phyloP scores from a whole-genome alignment of 2,797 vertebrate species.

The Pampus argenteus region DNA sequence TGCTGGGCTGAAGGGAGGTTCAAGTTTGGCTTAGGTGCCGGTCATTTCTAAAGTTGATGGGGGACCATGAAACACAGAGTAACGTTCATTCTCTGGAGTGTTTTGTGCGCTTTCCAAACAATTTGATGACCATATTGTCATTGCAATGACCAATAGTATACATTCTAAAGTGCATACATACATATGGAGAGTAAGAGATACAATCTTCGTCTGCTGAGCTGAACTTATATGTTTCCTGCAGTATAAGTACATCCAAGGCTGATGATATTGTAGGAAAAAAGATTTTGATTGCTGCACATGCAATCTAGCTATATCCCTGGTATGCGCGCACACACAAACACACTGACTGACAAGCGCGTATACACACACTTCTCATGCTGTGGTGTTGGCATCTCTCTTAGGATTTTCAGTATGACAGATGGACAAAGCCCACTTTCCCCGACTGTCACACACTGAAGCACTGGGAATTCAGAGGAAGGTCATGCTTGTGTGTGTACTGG shows the following conservation, averaged over 20 bases:
- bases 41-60: slow-evolving; percentile 79
- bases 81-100: slow-evolving; percentile 76
- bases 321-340: slow-evolving; percentile 23
- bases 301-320: slow-evolving; percentile 5
- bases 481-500: slow-evolving; percentile 70
- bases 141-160: slow-evolving; percentile 4
- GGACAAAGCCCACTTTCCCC: slow-evolving; percentile 66
- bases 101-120: slow-evolving; percentile 50
- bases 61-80: slow-evolving; percentile 76
- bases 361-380: slow-evolving; percentile 33
- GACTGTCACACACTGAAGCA: slow-evolving; percentile 60
- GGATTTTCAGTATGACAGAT: slow-evolving; percentile 78
- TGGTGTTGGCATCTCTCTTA: slow-evolving; percentile 60
- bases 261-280: slow-evolving; percentile 3
- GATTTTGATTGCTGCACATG: slow-evolving; percentile 22
- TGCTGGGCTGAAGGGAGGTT: slow-evolving; percentile 75
- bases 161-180: slow-evolving; percentile 36
- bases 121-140: slow-evolving; percentile 60
- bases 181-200: slow-evolving; percentile 18
- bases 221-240: background rate
- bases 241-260: background rate
- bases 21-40: slow-evolving; percentile 71
- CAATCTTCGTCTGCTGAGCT: slow-evolving; percentile 2
- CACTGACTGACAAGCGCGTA: slow-evolving; percentile 7
- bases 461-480: slow-evolving; percentile 70